These are phyloP conservation scores for Drosophila siamana DNA, from an alignment of 2,888 invertebrate genomes.

Conservation along the genomic window DNA sequence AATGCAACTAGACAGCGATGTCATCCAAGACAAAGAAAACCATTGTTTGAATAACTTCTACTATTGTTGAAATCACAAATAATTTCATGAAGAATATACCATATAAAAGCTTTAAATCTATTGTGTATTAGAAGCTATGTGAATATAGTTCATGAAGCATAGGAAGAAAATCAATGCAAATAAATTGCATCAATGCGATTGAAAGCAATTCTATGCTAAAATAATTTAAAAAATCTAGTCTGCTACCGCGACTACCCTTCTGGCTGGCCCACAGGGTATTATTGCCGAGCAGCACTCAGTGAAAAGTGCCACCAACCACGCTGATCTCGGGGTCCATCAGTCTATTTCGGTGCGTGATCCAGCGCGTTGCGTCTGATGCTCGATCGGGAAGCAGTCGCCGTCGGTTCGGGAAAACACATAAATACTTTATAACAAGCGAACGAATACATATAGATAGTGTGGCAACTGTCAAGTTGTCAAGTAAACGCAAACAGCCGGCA, in stretches of 20 bases:
- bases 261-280: background rate
- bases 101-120: no score
- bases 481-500: slow-evolving; percentile 52
- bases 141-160: no score
- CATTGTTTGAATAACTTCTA: no score
- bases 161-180: no score
- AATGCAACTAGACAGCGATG: no score
- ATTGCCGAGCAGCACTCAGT: slow-evolving; percentile 26
- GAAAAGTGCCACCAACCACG: slow-evolving; percentile 35
- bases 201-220: no score
- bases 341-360: slow-evolving; percentile 85
- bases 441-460: slow-evolving; percentile 20
- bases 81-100: no score
- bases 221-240: background rate
- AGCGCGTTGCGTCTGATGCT: slow-evolving; percentile 74
- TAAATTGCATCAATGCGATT: no score
- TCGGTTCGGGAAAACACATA: slow-evolving; percentile 30
- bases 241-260: background rate
- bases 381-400: slow-evolving; percentile 24
- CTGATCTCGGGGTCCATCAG: slow-evolving; percentile 61
- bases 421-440: slow-evolving; percentile 30
- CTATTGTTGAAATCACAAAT: no score
- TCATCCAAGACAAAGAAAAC: no score
- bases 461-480: slow-evolving; percentile 69
- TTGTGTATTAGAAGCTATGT: no score